Percentiles rank a stretch among this genome's conserved stretches.
phyloP scores from a whole-genome alignment of 2,113 vertebrate species.

The Megaleporinus macrocephalus region DNA sequence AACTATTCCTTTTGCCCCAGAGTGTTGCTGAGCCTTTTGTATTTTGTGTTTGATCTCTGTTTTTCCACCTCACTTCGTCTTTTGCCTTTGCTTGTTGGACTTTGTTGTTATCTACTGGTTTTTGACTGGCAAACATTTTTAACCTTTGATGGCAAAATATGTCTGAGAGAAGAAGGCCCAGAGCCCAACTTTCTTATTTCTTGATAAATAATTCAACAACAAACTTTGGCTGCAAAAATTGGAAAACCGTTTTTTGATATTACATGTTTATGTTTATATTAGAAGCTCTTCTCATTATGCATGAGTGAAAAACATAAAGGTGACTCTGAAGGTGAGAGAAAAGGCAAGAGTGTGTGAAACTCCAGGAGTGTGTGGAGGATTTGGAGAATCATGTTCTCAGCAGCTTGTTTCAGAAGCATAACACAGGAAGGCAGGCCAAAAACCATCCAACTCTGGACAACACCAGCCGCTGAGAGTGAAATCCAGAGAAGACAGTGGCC shows the following conservation, averaged over 20 bases:
- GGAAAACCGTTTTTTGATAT: not conserved
- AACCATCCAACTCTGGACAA: not conserved
- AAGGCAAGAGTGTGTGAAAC: constrained; percentile 3
- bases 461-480: constrained; percentile 6
- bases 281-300: not conserved
- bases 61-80: no score
- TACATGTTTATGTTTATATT: not conserved
- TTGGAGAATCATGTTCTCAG: constrained; percentile 24
- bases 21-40: no score
- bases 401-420: constrained; percentile 32
- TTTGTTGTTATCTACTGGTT: no score
- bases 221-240: not conserved
- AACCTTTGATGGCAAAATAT: not conserved
- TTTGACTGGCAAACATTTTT: not conserved
- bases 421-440: constrained; percentile 27
- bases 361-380: constrained; percentile 11
- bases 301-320: not conserved
- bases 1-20: no score
- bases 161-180: not conserved
- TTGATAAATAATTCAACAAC: not conserved
- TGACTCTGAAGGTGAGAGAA: not conserved
- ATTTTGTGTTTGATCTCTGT: no score
- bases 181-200: not conserved
- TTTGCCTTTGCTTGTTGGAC: no score
- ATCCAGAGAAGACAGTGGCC: constrained; percentile 39